Evolutionary conservation across 2,797 vertebrate species (phyloP), one percentile per base, ranked within the genome.

Genomic region (Ciconia nigra): DNA sequence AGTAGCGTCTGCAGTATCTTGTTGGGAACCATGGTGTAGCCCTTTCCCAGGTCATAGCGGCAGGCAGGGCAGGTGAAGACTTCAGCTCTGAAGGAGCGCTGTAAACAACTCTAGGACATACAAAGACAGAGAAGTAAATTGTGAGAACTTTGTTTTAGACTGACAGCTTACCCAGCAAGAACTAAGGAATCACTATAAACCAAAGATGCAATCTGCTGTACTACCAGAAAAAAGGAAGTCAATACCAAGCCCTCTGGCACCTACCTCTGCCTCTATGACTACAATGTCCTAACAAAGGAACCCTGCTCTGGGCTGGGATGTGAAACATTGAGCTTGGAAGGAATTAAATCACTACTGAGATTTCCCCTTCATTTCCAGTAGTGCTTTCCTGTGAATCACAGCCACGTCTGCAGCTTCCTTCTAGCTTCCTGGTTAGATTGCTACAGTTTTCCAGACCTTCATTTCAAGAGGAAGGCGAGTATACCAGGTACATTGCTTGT

Each of bases 11-110:
- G 99, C 47, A 99, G 99, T 87, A 98, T 98, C 98, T 99, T 99
- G 98, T 99, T 99, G 94, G 99, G 99, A 98, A 97, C 97, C 99
- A 99, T 99, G 97, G 97, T 77, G 97, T 99, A 99, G 97, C 99
- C 98, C 97, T 99, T 99, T 87, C 99, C 99, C 97, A 99, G 97
- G 98, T 99, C 99, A 54, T 99, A 98, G 62, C 99, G 99, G 96
- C 99, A 99, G 96, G 99, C 99, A 24, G 99, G 99, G 97, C 99
- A 99, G 84, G 99, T 99, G 98, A 99, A 99, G 74, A 99, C 99
- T 95, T 99, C 98, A 2, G 99, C 99, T 91, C 99, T 98, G 98
- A 99, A 99, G 47, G 99, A 99, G 87, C 99, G 99, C 97, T 99
- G 99, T 96, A 99, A 99, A 97, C 99, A 99, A 42, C 98, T 99